Evolutionary conservation across 2,797 vertebrate genomes (phyloP), one percentile per base, ranked within the genome.

Genomic region (Perodicticus potto): DNA sequence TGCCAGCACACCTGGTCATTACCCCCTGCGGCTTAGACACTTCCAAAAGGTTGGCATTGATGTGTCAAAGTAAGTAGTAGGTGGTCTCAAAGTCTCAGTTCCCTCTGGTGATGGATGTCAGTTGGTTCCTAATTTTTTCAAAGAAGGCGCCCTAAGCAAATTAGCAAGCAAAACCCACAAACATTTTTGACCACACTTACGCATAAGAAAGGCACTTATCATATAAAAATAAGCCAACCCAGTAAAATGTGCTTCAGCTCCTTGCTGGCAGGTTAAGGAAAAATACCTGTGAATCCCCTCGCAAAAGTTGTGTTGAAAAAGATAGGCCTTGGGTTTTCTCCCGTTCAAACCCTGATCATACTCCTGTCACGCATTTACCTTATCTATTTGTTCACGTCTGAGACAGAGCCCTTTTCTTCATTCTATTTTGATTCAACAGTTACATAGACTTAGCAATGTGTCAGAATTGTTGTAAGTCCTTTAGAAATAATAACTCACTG

Each of bases 31-130:
- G 83, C 73, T 95, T 72, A 96, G 76, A 69, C 53, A 89, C 92
- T 96, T 73, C 95, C 77, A 20, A 83, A 86, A 89, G 45, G 49
- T 97, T 97, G 89, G 29, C 94, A 80, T 88, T 97, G 89, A 94
- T 86, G 65, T 97, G 93, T 97, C 93, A 96, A 65, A 85, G 83
- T 92, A 81, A 92, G 72, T 93, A 97, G 76, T 72, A 97, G 82
- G 77, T 95, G 74, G 76, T 95, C n/a, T 83, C 86, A 65, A 77
- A 97, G 29, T 94, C 94, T 91, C 37, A 86, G 11, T 72, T 85
- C 83, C 84, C 95, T 45, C 10, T 86, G 88, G 65, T 97, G 85
- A 95, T 93, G 43, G 85, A 55, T 73, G 74, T 92, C 96, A 96
- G 61, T 96, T 97, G 25, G 16, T 96, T 96, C 82, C 7, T 72